Base-by-base conservation (phyloP, 2,797 vertebrate genomes). In the Bovichtus variegatus region DNA sequence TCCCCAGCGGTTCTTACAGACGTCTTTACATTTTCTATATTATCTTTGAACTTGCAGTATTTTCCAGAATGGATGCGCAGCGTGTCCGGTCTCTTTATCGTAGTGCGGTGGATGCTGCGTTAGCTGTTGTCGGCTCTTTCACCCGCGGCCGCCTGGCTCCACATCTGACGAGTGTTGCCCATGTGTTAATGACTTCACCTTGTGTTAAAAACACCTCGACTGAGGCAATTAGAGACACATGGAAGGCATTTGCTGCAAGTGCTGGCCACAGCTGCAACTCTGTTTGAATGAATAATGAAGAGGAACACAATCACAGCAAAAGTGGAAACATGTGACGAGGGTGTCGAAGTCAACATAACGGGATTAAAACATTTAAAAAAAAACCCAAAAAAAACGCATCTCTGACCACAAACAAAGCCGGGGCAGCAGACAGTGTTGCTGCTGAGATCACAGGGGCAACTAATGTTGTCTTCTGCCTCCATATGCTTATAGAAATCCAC, bases 291-390 rank as follows among this genome's bases (percentile, higher is more conserved):
- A 93, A 89, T 93, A 92, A 94, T 91, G 92, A 93, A 92, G 91
- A 92, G 91, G 85, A 94, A 92, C 80, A 93, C 89, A 93, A 93
- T 92, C 91, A 87, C 79, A 74, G 86, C 54, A 25, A 91, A 94
- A 95, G 92, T 94, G 93, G 93, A 94, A 94, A 92, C 94, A 94
- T 47, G 93, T 92, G 86, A 89, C 70, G 40, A 36, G 65, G 82
- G 80, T 86, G 83, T 83, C 47, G 63, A 69, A 72, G 77, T 80
- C 76, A 62, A 83, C 74, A 60, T 74, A 78, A 76, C 69, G 61
- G 57, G 82, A 73, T 82, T 80, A 68, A n/a, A n/a, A n/a, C n/a
- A n/a, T n/a, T n/a, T n/a, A n/a, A n/a, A n/a, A n/a, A n/a, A n/a
- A n/a, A n/a, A n/a, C n/a, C n/a, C n/a, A 34, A 50, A 27, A 54